phyloP scores from a whole-genome alignment of 2,113 vertebrate genomes.

The Gnathonemus echidnorhynchus region DNA sequence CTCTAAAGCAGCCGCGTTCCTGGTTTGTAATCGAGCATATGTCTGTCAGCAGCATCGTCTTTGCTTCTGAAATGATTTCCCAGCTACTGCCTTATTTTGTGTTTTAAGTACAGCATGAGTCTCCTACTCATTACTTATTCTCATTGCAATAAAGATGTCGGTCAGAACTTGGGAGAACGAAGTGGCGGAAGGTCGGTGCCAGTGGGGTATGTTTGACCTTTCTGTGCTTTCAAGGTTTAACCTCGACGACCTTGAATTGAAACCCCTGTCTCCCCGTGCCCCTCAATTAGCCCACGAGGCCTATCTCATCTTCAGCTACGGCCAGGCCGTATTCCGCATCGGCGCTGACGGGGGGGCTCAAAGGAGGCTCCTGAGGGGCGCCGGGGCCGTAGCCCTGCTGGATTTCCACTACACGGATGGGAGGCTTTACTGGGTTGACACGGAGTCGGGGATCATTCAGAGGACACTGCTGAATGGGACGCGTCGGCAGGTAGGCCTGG shows the following conservation, averaged over 20 bases:
- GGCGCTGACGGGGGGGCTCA: constrained; percentile 72
- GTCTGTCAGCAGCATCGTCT: background rate
- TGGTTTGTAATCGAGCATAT: background rate
- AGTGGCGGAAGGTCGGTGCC: background rate
- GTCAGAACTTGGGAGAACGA: background rate
- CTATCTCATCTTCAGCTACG: constrained; percentile 76
- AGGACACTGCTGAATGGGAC: constrained; percentile 67
- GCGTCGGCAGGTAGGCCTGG: constrained; percentile 68
- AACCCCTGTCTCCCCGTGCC: background rate
- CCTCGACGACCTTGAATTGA: background rate
- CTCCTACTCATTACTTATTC: background rate
- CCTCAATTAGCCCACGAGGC: constrained; percentile 63
- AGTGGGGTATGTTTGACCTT: background rate
- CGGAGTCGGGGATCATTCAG: constrained; percentile 64
- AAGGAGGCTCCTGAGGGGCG: constrained; percentile 57
- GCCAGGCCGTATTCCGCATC: constrained; percentile 72
- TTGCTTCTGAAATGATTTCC: background rate
- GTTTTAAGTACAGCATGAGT: background rate
- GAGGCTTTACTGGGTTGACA: constrained; percentile 79
- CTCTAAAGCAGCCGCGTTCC: background rate
- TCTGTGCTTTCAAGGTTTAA: background rate
- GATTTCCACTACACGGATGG: constrained; percentile 76
- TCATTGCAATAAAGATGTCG: background rate
- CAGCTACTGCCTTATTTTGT: background rate
- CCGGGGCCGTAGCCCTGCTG: constrained; percentile 59